phyloP scores from a whole-genome alignment of 2,797 vertebrate genomes.

The Myioborus melanocephalus region DNA sequence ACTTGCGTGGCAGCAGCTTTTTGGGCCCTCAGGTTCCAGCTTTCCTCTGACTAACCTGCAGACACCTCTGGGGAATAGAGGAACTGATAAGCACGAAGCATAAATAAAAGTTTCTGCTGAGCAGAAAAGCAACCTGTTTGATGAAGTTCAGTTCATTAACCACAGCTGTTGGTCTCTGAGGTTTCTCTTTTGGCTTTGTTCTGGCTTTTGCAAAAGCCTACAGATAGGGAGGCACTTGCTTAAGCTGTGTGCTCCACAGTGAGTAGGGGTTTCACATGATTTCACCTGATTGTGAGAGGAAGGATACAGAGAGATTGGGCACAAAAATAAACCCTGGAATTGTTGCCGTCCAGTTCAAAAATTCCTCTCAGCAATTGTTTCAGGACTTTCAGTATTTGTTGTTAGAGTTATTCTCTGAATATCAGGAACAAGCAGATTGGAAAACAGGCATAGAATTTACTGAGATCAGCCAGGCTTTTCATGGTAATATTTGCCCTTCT shows the following conservation, averaged over 20 bases:
- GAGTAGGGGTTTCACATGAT: fast-evolving
- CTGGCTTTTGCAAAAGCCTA: not conserved
- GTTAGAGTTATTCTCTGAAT: not conserved
- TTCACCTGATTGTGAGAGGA: not conserved
- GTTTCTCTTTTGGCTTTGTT: not conserved
- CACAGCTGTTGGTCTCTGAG: not conserved
- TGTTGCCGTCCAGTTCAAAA: not conserved
- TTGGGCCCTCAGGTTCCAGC: not conserved
- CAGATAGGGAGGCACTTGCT: not conserved
- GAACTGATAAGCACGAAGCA: not conserved
- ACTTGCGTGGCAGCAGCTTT: not conserved
- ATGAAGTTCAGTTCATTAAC: not conserved
- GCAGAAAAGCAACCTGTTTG: not conserved
- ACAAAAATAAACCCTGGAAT: not conserved
- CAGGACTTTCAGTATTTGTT: not conserved
- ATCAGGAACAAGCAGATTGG: not conserved
- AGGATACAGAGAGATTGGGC: not conserved
- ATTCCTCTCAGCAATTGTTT: not conserved
- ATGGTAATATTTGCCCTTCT: not conserved
- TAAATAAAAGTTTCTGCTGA: not conserved
- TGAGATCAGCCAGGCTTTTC: not conserved
- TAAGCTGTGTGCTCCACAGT: not conserved
- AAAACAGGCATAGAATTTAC: not conserved
- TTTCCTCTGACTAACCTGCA: not conserved
- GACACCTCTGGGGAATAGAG: not conserved